Base-by-base conservation (phyloP, 1,140 invertebrate species). In the Bacillus rossius region DNA sequence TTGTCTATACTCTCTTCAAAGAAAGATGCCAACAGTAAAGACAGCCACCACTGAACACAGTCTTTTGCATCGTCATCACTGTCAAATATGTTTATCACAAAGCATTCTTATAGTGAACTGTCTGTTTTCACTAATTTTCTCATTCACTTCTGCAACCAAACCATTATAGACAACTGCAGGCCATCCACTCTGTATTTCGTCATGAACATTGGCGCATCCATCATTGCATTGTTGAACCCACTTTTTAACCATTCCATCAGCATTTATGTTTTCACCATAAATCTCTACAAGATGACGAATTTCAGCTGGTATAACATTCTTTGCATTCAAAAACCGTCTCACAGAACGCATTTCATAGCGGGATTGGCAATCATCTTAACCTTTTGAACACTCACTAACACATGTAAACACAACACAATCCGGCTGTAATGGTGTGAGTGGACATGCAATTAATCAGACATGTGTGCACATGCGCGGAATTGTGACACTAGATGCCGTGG, bases 261-360 rank as follows among this genome's bases (percentile, higher is more conserved):
- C 56, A 53, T 61, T 65, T 47, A 55, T 37, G 13, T 45, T 64
- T 63, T 57, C 17, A 43, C 56, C 52, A 49, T 61, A 65, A 47
- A 65, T 37, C 38, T 47, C 38, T 23, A 14, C 20, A 19, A 65
- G 17, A 34, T 48, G 45, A n/a, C 54, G 43, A 55, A 62, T 63
- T 58, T 52, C 49, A 52, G 45, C 51, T 10, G 19, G 42, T 16
- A 58, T 61, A 56, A 61, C 49, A 61, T 41, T 59, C 49, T 1
- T 41, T 22, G 55, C 60, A 0, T 51, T 61, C 43, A 61, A 48
- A 58, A 61, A 53, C n/a, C 38, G 53, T 50, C 52, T 52, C 40
- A 52, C 60, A 55, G 48, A 20, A 19, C 20, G 19, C 25, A 52
- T 5, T 52, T 52, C 50, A 34, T 8, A 52, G 50, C 20, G 20